Percentiles rank a stretch among this genome's conserved stretches.
Evolutionary conservation across 2,888 invertebrate genomes (phyloP).

Genomic region (Hemithea aestivaria): DNA sequence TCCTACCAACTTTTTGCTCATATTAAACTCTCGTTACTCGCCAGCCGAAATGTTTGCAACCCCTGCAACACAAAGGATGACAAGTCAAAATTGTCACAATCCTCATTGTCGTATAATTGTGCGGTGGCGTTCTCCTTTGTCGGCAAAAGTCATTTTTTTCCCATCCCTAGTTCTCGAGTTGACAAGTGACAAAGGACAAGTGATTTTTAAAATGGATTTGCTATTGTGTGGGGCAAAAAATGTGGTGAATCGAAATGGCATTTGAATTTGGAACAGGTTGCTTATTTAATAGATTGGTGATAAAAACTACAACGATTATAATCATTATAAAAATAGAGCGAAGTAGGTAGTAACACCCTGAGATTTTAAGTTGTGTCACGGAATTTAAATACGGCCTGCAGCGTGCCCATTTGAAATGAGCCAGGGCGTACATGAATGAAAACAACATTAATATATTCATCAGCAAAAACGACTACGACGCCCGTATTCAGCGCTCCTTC

Average conservation of each 20-base stretch:
- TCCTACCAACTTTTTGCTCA: constrained; percentile 17
- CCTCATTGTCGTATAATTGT: constrained; percentile 38
- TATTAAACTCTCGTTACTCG: constrained; percentile 11
- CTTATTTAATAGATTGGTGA: constrained; percentile 9
- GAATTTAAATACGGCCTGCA: no score
- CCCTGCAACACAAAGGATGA: constrained; percentile 53
- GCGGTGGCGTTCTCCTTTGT: constrained; percentile 68
- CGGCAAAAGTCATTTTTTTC: constrained; percentile 63
- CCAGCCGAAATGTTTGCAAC: constrained; percentile 41
- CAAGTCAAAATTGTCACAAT: constrained; percentile 64
- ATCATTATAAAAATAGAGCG: no score
- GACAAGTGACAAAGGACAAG: constrained; percentile 52
- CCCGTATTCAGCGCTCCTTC: constrained; percentile 20
- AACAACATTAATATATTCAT: constrained; percentile 16
- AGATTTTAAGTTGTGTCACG: no score
- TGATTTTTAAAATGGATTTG: constrained; percentile 43
- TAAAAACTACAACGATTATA: constrained; percentile 8
- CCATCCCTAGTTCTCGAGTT: constrained; percentile 31
- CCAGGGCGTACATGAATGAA: no score
- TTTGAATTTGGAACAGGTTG: constrained; percentile 15
- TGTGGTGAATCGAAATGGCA: constrained; percentile 14
- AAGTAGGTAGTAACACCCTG: no score
- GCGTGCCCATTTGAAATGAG: no score
- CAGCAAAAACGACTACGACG: constrained; percentile 10
- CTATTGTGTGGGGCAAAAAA: constrained; percentile 31